Conservation (phyloP, 2,888 invertebrate genomes). For the Orthosia cruda region DNA sequence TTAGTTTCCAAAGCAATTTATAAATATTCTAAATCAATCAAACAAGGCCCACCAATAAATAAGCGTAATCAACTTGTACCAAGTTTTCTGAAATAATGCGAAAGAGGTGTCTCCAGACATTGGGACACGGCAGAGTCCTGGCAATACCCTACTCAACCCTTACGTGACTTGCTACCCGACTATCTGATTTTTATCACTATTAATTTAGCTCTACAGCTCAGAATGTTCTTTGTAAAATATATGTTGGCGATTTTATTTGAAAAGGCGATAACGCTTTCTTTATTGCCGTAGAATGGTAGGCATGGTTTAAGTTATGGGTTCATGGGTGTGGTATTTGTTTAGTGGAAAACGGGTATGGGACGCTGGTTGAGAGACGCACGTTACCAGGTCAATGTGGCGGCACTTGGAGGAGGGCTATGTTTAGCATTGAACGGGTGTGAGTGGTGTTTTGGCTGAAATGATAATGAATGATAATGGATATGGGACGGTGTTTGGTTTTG, state of each 20-base stretch:
- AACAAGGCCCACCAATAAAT: not conserved
- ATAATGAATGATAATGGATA: not conserved
- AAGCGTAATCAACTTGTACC: constrained; percentile 16
- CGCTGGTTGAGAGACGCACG: not conserved
- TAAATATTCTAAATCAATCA: not conserved
- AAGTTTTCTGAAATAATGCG: constrained; percentile 66
- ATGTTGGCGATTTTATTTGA: constrained; percentile 44
- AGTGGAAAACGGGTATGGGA: not conserved
- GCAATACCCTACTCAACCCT: constrained; percentile 74
- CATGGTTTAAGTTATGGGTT: constrained; percentile 1
- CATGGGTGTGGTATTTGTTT: constrained; percentile 9
- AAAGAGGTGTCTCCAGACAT: constrained; percentile 66
- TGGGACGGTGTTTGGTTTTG: not conserved
- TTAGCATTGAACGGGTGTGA: no score
- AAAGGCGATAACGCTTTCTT: constrained; percentile 30
- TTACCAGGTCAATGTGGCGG: no score
- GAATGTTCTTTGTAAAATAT: constrained; percentile 50
- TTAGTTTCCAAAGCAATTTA: no score
- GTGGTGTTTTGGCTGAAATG: no score
- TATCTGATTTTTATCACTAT: constrained; percentile 75
- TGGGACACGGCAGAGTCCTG: constrained; percentile 57
- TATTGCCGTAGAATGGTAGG: constrained; percentile 15
- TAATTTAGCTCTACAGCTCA: constrained; percentile 68
- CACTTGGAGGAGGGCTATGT: no score
- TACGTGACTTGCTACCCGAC: constrained; percentile 74